Evolutionary conservation across 2,888 invertebrate genomes (phyloP).

Genomic region (Orthonevra nobilis): DNA sequence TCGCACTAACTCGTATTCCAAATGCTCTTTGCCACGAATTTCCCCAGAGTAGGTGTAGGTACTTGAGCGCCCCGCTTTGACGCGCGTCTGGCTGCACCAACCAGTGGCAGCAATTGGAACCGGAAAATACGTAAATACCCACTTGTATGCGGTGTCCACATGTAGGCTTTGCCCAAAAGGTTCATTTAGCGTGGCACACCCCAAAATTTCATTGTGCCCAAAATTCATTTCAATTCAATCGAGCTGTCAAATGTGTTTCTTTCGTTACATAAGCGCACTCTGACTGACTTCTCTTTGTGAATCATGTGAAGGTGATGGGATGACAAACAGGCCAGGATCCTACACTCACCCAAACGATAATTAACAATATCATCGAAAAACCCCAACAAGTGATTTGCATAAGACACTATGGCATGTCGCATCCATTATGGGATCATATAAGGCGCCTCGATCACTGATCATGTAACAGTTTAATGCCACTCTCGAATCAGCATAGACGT

Average conservation of each 20-base stretch:
- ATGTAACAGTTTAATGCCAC: constrained; percentile 47
- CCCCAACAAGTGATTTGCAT: constrained; percentile 10
- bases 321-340: constrained; percentile 3
- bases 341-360: constrained; percentile 11
- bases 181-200: constrained; percentile 37
- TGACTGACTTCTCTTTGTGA: constrained; percentile 7
- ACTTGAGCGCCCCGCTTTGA: not conserved
- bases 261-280: constrained; percentile 37
- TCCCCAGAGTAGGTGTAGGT: no score
- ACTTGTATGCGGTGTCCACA: constrained; percentile 2
- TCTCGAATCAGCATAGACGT: no score
- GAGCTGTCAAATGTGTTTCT: constrained; percentile 22
- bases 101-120: constrained; percentile 44
- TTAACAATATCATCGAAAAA: constrained; percentile 31
- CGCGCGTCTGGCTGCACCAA: constrained; percentile 9
- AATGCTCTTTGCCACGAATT: constrained; percentile 1
- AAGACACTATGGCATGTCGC: constrained; percentile 44
- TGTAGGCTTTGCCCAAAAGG: constrained; percentile 31
- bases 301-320: constrained; percentile 1
- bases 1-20: constrained; percentile 34
- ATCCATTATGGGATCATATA: constrained; percentile 41
- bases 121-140: constrained; percentile 49
- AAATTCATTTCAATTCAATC: constrained; percentile 12
- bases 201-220: not conserved
- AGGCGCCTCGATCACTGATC: constrained; percentile 33